phyloP scores from a whole-genome alignment of 1,140 invertebrate species.

The Harlomillsia oculata region DNA sequence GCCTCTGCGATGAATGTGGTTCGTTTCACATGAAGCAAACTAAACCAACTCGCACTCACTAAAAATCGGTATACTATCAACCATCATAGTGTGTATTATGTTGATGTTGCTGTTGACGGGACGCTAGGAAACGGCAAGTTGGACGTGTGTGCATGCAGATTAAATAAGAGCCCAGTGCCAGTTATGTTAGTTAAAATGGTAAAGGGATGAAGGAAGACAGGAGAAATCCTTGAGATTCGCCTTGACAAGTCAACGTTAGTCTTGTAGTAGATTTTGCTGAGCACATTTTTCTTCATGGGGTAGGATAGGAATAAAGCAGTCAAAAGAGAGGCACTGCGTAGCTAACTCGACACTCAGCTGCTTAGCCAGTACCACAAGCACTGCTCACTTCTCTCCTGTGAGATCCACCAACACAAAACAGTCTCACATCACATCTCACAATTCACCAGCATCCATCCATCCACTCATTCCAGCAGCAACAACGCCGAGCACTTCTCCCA shows the following conservation, averaged over 20 bases:
- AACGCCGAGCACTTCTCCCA: neutral
- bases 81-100: too few species aligned
- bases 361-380: too few species aligned
- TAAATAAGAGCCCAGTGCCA: neutral
- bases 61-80: neutral
- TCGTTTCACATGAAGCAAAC: neutral
- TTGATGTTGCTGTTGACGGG: too few species aligned
- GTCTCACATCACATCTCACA: too few species aligned
- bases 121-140: neutral
- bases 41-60: neutral
- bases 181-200: neutral
- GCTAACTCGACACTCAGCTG: neutral
- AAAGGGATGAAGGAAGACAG: constrained; percentile 7
- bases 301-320: constrained; percentile 8
- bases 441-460: too few species aligned
- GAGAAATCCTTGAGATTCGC: constrained; percentile 22
- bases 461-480: too few species aligned
- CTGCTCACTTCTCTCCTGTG: too few species aligned
- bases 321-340: neutral
- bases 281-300: constrained; percentile 14
- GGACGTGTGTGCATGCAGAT: neutral
- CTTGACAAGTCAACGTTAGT: constrained; percentile 14
- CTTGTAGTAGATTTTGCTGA: constrained; percentile 10
- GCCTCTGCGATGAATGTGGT: neutral
- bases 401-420: too few species aligned